Conservation (phyloP, 2,888 invertebrate species). For the Caenorhabditis zanzibari region DNA sequence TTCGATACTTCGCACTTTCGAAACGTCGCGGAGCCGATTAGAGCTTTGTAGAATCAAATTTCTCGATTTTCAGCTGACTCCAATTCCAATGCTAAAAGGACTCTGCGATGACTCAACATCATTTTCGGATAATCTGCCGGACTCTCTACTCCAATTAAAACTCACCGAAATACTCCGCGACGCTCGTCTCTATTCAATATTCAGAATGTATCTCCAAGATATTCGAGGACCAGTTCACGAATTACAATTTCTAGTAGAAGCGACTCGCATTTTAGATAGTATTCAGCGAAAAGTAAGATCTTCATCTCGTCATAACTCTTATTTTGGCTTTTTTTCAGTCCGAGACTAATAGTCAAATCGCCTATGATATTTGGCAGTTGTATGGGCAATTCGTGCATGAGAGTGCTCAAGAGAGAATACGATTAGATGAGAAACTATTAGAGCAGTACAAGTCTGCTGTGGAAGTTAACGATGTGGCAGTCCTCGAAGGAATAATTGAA, state of each 20-base stretch:
- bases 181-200: conserved; percentile 76
- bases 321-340: conserved; percentile 45
- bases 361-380: conserved; percentile 81
- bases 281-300: conserved; percentile 72
- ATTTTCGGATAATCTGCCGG: conserved; percentile 35
- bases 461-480: conserved; percentile 59
- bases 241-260: conserved; percentile 78
- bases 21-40: too few relatives aligned
- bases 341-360: conserved; percentile 67
- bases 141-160: conserved; percentile 60
- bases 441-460: conserved; percentile 69
- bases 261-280: conserved; percentile 77
- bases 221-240: conserved; percentile 78
- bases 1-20: too few relatives aligned
- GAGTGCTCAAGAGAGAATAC: conserved; percentile 75
- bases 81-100: conserved; percentile 70
- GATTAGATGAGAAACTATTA: conserved; percentile 62
- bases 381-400: conserved; percentile 79
- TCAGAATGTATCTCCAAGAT: conserved; percentile 81
- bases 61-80: conserved; percentile 52
- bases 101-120: conserved; percentile 57
- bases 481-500: conserved; percentile 71
- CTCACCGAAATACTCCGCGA: conserved; percentile 74
- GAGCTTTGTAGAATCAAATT: too few relatives aligned
- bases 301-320: not conserved